Evolutionary conservation across 2,797 vertebrate genomes (phyloP), one percentile per base, ranked within the genome.

Genomic region (Phrynocephalus guinanensis): DNA sequence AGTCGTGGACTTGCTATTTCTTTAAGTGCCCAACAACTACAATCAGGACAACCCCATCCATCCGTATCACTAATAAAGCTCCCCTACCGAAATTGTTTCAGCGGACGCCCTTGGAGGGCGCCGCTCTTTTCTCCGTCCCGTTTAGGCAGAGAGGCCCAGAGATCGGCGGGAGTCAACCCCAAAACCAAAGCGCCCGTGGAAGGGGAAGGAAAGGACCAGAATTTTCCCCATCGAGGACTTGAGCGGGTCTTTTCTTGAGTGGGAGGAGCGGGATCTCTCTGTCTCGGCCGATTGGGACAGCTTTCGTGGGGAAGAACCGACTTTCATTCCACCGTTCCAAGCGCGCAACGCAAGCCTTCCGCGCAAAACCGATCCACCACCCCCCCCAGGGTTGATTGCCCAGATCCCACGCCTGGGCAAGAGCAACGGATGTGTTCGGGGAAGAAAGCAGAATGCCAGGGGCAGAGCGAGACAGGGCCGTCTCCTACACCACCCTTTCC

Each of bases 301-400:
- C 50, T 63, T 11, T 72, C 33, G 3, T 3, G 5, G 33, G 48
- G 7, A 68, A 16, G 26, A 0, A 38, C 0, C 56, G 6, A 0
- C 63, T 9, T 2, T 1, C 0, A 3, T 6, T 1, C 0, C 16
- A 13, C 20, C 18, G 3, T 10, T 8, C 56, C 30, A n/a, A 30
- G 4, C 11, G 4, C 70, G 28, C 13, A 3, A 3, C 70, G 26
- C 70, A 56, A 44, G 9, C 28, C 3, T 6, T 6, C 33, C 5
- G 52, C 52, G 52, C 15, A 33, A 2, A 20, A 13, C 33, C 0
- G 0, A 3, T 10, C 16, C 56, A 11, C 20, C 33, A 33, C 33
- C 33, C 22, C 20, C 3, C 38, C 20, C 26, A 33, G 11, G 56
- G 22, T 18, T 33, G 48, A 18, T 8, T 72, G n/a, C 20, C 44